Percentiles rank a stretch among this genome's conserved stretches.
Evolutionary conservation across 2,888 invertebrate species (phyloP).

Genomic region (Lepidochrysops patricia): DNA sequence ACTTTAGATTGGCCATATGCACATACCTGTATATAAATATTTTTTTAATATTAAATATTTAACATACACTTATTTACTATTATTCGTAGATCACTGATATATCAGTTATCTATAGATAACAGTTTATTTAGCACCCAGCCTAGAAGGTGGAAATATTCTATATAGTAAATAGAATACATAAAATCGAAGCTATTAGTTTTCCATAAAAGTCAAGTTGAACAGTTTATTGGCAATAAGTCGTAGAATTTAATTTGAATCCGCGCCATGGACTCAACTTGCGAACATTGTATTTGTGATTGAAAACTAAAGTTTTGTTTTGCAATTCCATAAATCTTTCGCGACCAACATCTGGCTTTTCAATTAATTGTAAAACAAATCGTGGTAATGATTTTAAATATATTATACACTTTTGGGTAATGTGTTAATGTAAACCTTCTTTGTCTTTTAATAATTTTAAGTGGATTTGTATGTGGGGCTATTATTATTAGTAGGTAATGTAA

Average conservation of each 20-base stretch:
- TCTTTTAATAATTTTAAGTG: too few species aligned
- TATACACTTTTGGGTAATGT: not conserved
- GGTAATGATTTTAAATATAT: slow-evolving; percentile 7
- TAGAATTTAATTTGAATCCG: slow-evolving; percentile 7
- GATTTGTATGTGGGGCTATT: too few species aligned
- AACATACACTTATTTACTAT: too few species aligned
- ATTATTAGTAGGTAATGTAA: too few species aligned
- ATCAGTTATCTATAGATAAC: too few species aligned
- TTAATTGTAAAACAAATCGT: slow-evolving; percentile 14
- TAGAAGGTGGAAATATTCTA: not conserved
- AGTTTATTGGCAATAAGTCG: slow-evolving; percentile 13
- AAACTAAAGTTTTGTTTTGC: slow-evolving; percentile 1
- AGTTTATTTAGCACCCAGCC: too few species aligned
- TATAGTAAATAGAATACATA: not conserved
- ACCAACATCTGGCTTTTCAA: not conserved
- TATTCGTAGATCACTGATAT: too few species aligned
- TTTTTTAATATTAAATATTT: too few species aligned
- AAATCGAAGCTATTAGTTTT: not conserved
- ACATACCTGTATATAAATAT: too few species aligned
- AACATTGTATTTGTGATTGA: slow-evolving; percentile 7
- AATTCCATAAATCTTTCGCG: not conserved
- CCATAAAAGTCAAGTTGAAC: not conserved
- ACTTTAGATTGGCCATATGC: too few species aligned
- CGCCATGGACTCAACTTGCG: not conserved
- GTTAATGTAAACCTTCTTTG: too few species aligned